phyloP scores from a whole-genome alignment of 2,797 vertebrate genomes.

The Pangasius macronema region DNA sequence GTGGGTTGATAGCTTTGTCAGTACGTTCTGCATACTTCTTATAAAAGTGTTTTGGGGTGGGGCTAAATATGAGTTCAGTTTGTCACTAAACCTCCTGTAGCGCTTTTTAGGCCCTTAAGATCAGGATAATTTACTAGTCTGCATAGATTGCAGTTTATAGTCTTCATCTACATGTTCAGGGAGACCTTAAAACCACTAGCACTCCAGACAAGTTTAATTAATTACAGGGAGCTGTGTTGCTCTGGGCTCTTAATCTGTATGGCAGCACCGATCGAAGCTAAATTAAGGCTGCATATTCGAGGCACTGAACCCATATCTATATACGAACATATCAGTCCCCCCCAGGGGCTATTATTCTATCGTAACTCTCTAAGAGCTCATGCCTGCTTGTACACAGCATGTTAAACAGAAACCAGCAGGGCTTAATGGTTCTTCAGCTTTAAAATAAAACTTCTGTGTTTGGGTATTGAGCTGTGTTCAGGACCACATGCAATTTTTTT shows the following conservation, averaged over 20 bases:
- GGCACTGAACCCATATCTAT: slow-evolving; percentile 36
- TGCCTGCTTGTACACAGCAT: slow-evolving; percentile 10
- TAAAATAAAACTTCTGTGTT: background rate
- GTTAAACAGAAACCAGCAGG: slow-evolving; percentile 1
- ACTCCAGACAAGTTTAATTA: slow-evolving; percentile 29
- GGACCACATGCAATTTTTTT: background rate
- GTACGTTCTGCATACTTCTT: background rate
- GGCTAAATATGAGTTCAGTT: background rate
- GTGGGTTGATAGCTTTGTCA: background rate
- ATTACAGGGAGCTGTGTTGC: slow-evolving; percentile 31
- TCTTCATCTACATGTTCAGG: background rate
- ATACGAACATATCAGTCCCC: slow-evolving; percentile 5
- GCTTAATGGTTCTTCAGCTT: background rate
- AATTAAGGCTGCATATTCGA: slow-evolving; percentile 34
- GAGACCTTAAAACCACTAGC: background rate
- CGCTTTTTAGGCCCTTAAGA: background rate
- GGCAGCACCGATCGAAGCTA: slow-evolving; percentile 37
- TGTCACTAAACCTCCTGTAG: background rate
- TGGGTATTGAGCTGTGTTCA: background rate
- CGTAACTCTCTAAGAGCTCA: background rate
- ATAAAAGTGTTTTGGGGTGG: background rate
- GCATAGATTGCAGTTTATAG: background rate
- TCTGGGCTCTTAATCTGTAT: slow-evolving; percentile 36
- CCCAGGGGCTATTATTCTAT: background rate
- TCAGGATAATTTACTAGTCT: background rate